phyloP scores from a whole-genome alignment of 2,797 vertebrate species.

The Sebastes reedi region DNA sequence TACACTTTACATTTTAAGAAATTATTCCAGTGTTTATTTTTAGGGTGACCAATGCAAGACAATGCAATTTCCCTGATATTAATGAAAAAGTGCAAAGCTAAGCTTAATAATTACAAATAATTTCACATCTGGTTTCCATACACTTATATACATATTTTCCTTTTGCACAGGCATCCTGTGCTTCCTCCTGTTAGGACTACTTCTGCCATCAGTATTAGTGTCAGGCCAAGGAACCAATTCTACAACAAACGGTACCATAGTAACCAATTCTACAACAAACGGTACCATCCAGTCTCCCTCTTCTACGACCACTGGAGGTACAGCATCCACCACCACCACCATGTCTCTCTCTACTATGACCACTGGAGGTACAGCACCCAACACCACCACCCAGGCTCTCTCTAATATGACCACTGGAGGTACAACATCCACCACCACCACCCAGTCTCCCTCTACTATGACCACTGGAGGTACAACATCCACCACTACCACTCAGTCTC shows the following conservation, averaged over 20 bases:
- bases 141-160: not conserved
- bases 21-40: not conserved
- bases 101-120: not conserved
- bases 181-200: slow-evolving; percentile 66
- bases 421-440: too few species aligned
- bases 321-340: not conserved
- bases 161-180: slow-evolving; percentile 48
- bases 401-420: too few species aligned
- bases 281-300: too few species aligned
- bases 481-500: too few species aligned
- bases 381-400: not conserved
- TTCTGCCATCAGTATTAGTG: slow-evolving; percentile 53
- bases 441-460: too few species aligned
- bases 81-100: not conserved
- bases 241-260: too few species aligned
- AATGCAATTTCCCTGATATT: not conserved
- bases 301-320: too few species aligned
- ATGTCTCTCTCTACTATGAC: not conserved
- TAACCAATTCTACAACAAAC: too few species aligned
- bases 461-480: too few species aligned
- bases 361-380: not conserved
- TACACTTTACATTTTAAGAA: not conserved
- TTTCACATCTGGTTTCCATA: not conserved
- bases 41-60: not conserved
- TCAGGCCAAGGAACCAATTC: not conserved